phyloP scores from a whole-genome alignment of 2,113 vertebrate genomes.

The Daboia siamensis region DNA sequence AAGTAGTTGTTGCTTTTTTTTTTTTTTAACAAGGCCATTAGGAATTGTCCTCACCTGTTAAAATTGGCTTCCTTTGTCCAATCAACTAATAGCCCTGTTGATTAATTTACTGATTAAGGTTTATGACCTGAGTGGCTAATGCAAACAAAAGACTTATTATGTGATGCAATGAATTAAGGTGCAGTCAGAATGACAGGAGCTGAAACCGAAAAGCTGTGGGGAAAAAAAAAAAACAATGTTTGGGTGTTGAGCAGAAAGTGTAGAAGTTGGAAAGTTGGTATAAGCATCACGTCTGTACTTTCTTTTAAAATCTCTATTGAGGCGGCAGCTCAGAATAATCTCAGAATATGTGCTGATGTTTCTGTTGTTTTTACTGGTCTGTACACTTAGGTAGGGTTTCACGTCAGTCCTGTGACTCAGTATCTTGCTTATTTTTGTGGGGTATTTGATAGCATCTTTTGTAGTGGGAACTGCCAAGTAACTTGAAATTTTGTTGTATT shows the following conservation, averaged over 20 bases:
- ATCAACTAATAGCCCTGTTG: neutral
- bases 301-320: neutral
- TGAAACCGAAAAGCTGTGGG: neutral
- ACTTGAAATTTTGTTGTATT: constrained; percentile 44
- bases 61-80: neutral
- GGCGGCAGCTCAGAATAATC: neutral
- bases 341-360: neutral
- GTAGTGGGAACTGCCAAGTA: constrained; percentile 43
- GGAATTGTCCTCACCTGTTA: neutral
- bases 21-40: neutral
- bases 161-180: neutral
- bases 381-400: constrained; percentile 22
- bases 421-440: constrained; percentile 1
- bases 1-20: neutral
- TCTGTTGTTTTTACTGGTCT: constrained; percentile 1
- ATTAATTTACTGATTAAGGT: neutral
- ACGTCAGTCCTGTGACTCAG: neutral
- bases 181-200: neutral
- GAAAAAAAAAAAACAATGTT: neutral
- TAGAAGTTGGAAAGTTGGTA: neutral
- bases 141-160: neutral
- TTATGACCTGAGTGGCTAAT: neutral
- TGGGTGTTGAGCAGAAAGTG: constrained; percentile 32
- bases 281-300: neutral
- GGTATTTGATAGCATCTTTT: constrained; percentile 35